Conservation (phyloP, 2,888 invertebrate species). For the Trichogramma dendrolimi region DNA sequence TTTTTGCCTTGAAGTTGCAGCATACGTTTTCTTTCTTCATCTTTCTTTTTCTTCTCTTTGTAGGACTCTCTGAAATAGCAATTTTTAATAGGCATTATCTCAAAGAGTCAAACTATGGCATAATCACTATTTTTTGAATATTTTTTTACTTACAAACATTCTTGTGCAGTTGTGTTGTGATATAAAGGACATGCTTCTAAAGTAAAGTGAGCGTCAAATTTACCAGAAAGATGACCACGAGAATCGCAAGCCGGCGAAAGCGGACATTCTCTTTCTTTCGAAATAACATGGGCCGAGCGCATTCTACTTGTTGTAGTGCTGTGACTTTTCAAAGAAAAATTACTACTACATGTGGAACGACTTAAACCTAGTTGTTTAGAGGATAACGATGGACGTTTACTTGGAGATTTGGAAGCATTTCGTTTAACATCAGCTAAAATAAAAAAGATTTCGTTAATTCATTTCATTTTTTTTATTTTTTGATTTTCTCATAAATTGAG, state of each 20-base stretch:
- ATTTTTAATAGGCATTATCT: not conserved
- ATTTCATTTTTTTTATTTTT: conserved; percentile 1
- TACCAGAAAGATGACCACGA: conserved; percentile 79
- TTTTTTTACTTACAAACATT: conserved; percentile 58
- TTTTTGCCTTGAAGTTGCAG: conserved; percentile 50
- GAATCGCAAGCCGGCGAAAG: conserved; percentile 84
- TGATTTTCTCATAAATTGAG: not conserved
- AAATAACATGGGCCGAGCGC: conserved; percentile 36
- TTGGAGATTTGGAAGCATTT: conserved; percentile 62
- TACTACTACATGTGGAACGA: conserved; percentile 33
- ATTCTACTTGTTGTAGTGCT: conserved; percentile 38
- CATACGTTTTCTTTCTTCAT: conserved; percentile 57
- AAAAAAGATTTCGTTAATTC: conserved; percentile 10
- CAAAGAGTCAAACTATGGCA: not conserved
- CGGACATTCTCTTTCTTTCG: conserved; percentile 74
- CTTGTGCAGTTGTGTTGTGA: conserved; percentile 76
- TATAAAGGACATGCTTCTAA: conserved; percentile 87
- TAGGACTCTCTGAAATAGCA: conserved; percentile 51
- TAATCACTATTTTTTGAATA: not conserved
- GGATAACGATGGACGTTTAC: conserved; percentile 56
- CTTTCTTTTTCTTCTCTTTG: conserved; percentile 59
- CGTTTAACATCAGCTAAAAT: conserved; percentile 48
- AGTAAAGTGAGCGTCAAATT: conserved; percentile 77
- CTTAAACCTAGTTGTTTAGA: conserved; percentile 42
- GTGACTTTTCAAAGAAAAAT: conserved; percentile 33